These are phyloP conservation scores for Trinectes maculatus DNA, from an alignment of 2,113 vertebrate species.

Conservation along the genomic window DNA sequence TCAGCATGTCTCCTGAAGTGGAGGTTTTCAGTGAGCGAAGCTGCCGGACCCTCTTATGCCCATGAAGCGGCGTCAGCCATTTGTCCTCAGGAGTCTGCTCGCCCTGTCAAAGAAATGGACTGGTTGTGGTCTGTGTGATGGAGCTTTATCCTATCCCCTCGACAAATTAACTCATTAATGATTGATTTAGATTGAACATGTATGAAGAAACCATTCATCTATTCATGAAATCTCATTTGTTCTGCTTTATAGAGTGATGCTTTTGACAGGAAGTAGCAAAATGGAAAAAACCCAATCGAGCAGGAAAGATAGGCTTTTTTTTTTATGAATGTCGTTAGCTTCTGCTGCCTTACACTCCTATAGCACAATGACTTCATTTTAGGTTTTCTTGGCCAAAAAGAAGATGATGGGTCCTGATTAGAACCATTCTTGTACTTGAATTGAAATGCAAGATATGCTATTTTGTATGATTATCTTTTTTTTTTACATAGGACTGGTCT, in stretches of 20 bases:
- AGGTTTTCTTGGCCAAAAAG: slow-evolving; percentile 40
- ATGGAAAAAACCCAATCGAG: slow-evolving; percentile 70
- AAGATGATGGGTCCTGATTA: slow-evolving; percentile 63
- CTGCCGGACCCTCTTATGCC: slow-evolving; percentile 30
- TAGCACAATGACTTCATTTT: slow-evolving; percentile 67
- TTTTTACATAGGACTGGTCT: slow-evolving; percentile 36
- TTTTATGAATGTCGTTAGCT: slow-evolving; percentile 54
- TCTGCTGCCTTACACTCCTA: slow-evolving; percentile 45
- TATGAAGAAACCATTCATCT: slow-evolving; percentile 74
- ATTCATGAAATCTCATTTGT: slow-evolving; percentile 74
- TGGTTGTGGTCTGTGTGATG: slow-evolving; percentile 54
- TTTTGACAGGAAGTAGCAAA: slow-evolving; percentile 66
- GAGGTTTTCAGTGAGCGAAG: slow-evolving; percentile 23
- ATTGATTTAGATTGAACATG: slow-evolving; percentile 74
- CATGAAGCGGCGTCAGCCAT: slow-evolving; percentile 32
- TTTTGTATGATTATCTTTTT: slow-evolving; percentile 60
- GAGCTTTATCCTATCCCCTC: slow-evolving; percentile 47
- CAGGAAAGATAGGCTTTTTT: slow-evolving; percentile 52
- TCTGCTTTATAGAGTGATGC: slow-evolving; percentile 68
- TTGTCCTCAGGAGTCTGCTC: slow-evolving; percentile 28
- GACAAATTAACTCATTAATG: slow-evolving; percentile 74
- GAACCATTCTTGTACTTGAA: slow-evolving; percentile 68
- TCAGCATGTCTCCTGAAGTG: slow-evolving; percentile 45
- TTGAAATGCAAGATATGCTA: slow-evolving; percentile 67
- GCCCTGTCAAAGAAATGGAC: slow-evolving; percentile 65